Conservation (phyloP, 2,113 vertebrate genomes). For the Nannospalax galili region DNA sequence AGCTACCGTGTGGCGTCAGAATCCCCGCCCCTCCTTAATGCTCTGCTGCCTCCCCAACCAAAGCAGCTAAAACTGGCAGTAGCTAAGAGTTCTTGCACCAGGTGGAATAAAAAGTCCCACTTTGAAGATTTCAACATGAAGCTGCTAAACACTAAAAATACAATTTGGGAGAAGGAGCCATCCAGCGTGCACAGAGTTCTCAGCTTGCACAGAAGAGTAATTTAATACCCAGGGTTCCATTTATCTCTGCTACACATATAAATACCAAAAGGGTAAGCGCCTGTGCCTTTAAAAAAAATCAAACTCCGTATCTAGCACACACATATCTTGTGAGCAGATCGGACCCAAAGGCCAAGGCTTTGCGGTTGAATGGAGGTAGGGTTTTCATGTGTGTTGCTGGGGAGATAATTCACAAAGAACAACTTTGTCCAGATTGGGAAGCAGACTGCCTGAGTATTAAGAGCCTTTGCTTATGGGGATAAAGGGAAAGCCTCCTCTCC, state of each 20-base stretch:
- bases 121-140: slow-evolving; percentile 70
- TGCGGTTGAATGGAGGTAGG: slow-evolving; percentile 26
- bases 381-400: slow-evolving; percentile 8
- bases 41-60: not conserved
- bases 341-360: slow-evolving; percentile 49
- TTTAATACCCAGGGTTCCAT: slow-evolving; percentile 68
- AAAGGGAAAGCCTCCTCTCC: slow-evolving; percentile 45
- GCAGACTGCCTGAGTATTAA: slow-evolving; percentile 12
- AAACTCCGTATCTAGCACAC: slow-evolving; percentile 19
- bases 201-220: slow-evolving; percentile 47
- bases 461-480: slow-evolving; percentile 23
- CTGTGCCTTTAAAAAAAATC: slow-evolving; percentile 76
- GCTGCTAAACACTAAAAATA: slow-evolving; percentile 74
- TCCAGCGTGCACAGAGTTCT: slow-evolving; percentile 58
- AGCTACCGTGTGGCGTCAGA: not conserved
- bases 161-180: slow-evolving; percentile 50
- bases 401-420: slow-evolving; percentile 53
- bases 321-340: slow-evolving; percentile 57
- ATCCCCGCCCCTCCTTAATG: not conserved
- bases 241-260: slow-evolving; percentile 64
- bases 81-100: not conserved
- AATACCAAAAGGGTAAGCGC: slow-evolving; percentile 72
- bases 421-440: slow-evolving; percentile 52
- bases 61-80: not conserved
- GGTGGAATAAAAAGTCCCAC: slow-evolving; percentile 26